phyloP scores from a whole-genome alignment of 2,888 invertebrate genomes.

The Drosophila yooni region DNA sequence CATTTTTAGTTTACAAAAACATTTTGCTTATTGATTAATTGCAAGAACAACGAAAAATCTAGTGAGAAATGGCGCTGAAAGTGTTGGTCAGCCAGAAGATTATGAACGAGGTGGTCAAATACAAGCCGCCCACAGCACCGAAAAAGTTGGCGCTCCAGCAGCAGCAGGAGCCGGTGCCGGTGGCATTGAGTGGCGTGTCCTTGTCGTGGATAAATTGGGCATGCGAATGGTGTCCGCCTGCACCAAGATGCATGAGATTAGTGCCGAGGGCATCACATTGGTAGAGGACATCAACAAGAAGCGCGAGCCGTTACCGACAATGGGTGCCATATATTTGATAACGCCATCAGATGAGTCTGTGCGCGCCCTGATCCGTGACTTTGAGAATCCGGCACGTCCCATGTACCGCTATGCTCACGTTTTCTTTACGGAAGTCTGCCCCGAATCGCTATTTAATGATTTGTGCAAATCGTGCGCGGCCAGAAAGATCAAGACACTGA shows the following conservation, averaged over 20 bases:
- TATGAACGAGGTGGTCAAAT: conserved; percentile 98
- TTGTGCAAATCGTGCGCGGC: conserved; percentile 97
- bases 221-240: conserved; percentile 99
- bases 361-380: conserved; percentile 95
- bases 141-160: conserved; percentile 85
- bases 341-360: conserved; percentile 98
- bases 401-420: conserved; percentile 98
- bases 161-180: conserved; percentile 85
- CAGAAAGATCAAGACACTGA: conserved; percentile 97
- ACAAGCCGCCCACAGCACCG: conserved; percentile 89
- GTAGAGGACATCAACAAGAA: conserved; percentile 99
- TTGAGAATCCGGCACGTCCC: conserved; percentile 93
- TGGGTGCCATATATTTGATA: conserved; percentile 99
- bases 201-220: conserved; percentile 98
- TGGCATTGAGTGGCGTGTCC: conserved; percentile 95
- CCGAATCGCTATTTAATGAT: conserved; percentile 98
- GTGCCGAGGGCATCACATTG: conserved; percentile 98
- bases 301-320: conserved; percentile 96
- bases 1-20: conserved; percentile 21
- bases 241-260: conserved; percentile 99
- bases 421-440: conserved; percentile 99
- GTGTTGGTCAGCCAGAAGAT: conserved; percentile 96
- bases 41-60: conserved; percentile 20
- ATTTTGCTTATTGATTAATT: conserved; percentile 25
- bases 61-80: conserved; percentile 91